Conservation (phyloP, 2,797 vertebrate species). For the Caiman crocodilus region DNA sequence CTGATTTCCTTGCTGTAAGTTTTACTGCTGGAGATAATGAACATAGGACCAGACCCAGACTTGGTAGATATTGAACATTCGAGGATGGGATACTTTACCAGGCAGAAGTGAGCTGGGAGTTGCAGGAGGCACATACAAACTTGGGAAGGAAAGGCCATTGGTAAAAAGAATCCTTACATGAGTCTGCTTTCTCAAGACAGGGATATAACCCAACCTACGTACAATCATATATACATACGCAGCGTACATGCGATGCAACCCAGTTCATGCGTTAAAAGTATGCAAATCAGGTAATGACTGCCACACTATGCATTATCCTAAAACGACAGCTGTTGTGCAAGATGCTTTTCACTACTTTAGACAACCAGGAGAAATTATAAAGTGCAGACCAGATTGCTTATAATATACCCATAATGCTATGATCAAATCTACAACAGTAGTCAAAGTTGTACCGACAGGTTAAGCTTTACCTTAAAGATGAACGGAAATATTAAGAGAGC, state of each 20-base stretch:
- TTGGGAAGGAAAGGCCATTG: neutral
- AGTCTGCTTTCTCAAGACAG: neutral
- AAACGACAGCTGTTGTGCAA: neutral
- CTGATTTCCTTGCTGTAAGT: neutral
- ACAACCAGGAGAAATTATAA: too few species aligned
- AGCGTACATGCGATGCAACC: accelerated
- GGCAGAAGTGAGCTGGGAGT: accelerated
- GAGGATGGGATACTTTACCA: accelerated
- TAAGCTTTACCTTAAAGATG: neutral
- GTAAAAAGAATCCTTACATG: accelerated
- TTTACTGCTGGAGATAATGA: accelerated
- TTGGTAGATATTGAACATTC: accelerated
- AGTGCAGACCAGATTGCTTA: neutral
- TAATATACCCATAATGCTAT: neutral
- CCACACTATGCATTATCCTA: neutral
- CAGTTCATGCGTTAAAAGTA: neutral
- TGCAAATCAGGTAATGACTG: neutral
- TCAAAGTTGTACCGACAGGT: neutral
- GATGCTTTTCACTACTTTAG: neutral
- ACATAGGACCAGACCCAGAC: neutral
- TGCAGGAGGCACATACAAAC: accelerated
- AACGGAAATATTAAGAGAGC: conserved; percentile 24
- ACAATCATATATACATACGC: neutral
- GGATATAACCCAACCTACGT: too few species aligned
- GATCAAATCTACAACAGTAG: neutral